Conservation (phyloP, 2,113 vertebrate genomes). For the Marmota monax region DNA sequence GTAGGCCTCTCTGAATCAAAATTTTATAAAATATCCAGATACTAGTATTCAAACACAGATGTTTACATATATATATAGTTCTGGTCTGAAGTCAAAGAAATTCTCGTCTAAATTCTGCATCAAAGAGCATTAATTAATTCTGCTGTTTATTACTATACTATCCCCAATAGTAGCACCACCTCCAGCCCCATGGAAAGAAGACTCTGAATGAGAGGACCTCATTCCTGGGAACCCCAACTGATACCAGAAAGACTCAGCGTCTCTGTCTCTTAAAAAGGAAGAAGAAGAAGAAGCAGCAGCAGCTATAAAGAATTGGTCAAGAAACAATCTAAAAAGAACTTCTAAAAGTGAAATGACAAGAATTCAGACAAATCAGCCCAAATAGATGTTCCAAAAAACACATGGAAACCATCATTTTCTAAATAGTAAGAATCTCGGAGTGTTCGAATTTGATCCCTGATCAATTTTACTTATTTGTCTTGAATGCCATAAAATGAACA, state of each 20-base stretch:
- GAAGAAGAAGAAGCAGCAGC: neutral
- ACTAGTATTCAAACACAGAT: neutral
- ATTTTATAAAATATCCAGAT: neutral
- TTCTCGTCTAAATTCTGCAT: neutral
- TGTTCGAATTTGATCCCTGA: neutral
- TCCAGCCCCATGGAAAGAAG: neutral
- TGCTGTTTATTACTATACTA: neutral
- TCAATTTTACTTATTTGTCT: neutral
- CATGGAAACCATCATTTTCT: neutral
- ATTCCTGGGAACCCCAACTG: fast-evolving
- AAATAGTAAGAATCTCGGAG: no score
- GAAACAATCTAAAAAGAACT: neutral
- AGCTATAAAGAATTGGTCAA: neutral
- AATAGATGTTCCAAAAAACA: neutral
- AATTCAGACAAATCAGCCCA: neutral
- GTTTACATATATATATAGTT: neutral
- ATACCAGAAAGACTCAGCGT: neutral
- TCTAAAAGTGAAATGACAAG: neutral
- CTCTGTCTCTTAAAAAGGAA: neutral
- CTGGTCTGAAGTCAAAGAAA: neutral
- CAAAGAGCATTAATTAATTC: neutral
- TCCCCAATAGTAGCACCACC: neutral
- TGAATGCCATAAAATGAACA: neutral
- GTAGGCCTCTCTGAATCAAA: neutral
- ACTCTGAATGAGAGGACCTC: neutral